phyloP scores from a whole-genome alignment of 2,888 invertebrate species.

The Petrophora chlorosata region DNA sequence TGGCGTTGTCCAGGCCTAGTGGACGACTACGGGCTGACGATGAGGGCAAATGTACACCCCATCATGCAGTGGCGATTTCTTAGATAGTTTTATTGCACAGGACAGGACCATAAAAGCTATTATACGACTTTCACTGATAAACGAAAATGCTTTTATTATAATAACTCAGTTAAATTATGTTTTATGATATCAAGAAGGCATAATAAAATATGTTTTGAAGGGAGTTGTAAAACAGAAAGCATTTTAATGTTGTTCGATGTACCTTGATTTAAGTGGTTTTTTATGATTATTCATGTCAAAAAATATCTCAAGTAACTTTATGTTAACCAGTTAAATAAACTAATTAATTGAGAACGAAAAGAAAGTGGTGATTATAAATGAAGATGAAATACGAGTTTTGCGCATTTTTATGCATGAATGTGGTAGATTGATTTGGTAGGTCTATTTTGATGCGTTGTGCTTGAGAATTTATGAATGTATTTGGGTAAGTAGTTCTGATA shows the following conservation, averaged over 20 bases:
- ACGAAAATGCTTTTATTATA: slow-evolving; percentile 18
- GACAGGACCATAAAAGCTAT: not conserved
- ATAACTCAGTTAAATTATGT: slow-evolving; percentile 8
- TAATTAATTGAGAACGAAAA: slow-evolving; percentile 37
- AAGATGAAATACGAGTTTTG: slow-evolving; percentile 29
- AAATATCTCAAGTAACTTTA: slow-evolving; percentile 28
- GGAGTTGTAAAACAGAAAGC: slow-evolving; percentile 31
- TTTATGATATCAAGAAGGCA: slow-evolving; percentile 14
- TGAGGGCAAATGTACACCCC: too few relatives aligned
- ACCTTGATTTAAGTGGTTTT: slow-evolving; percentile 7
- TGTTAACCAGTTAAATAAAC: slow-evolving; percentile 28
- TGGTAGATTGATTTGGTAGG: not conserved
- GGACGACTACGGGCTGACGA: too few relatives aligned
- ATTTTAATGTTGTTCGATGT: slow-evolving; percentile 12
- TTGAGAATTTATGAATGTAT: slow-evolving; percentile 5
- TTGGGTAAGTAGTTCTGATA: too few relatives aligned
- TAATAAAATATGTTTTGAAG: slow-evolving; percentile 25
- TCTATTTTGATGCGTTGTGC: slow-evolving; percentile 11
- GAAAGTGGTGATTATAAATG: slow-evolving; percentile 34
- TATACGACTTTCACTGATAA: slow-evolving; percentile 26
- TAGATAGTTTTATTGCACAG: not conserved
- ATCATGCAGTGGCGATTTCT: too few relatives aligned
- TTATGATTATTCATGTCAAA: slow-evolving; percentile 18
- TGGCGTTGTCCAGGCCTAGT: too few relatives aligned
- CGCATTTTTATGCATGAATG: slow-evolving; percentile 11